Evolutionary conservation across 2,113 vertebrate genomes (phyloP).

Genomic region (Verasper variegatus): DNA sequence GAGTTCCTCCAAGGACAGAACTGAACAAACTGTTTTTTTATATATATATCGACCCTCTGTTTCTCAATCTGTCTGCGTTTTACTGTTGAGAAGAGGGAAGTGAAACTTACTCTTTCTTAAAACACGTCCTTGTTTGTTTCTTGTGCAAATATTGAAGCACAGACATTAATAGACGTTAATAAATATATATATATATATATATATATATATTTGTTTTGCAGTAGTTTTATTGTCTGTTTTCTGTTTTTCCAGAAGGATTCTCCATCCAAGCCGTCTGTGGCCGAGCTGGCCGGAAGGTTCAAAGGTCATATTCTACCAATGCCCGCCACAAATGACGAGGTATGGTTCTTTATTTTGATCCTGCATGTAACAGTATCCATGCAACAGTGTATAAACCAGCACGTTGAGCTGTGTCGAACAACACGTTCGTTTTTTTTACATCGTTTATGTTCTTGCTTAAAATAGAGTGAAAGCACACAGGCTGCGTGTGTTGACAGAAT

Average conservation of each 20-base stretch:
- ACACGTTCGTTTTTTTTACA: background rate
- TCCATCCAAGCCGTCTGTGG: constrained; percentile 81
- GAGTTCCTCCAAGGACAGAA: constrained; percentile 31
- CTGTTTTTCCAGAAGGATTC: constrained; percentile 61
- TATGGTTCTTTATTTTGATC: constrained; percentile 23
- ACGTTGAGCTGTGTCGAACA: background rate
- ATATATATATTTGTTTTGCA: background rate
- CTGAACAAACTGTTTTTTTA: background rate
- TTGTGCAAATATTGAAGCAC: too few species aligned
- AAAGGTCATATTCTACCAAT: constrained; percentile 73
- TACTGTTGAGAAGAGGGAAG: constrained; percentile 27
- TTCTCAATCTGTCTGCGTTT: constrained; percentile 41
- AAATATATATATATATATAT: too few species aligned
- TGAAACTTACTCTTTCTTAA: constrained; percentile 20
- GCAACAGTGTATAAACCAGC: background rate
- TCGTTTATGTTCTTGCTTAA: too few species aligned
- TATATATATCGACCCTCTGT: constrained; percentile 1
- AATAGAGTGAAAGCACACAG: background rate
- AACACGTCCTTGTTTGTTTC: background rate
- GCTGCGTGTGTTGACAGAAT: background rate
- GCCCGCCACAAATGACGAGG: constrained; percentile 68
- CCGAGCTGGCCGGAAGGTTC: constrained; percentile 81
- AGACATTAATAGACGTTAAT: too few species aligned
- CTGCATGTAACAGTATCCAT: background rate
- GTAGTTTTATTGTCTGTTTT: background rate